Evolutionary conservation across 37 sponge, comb jelly and placozoan species (phyloP).

Genomic region (Beroe forskalii): DNA sequence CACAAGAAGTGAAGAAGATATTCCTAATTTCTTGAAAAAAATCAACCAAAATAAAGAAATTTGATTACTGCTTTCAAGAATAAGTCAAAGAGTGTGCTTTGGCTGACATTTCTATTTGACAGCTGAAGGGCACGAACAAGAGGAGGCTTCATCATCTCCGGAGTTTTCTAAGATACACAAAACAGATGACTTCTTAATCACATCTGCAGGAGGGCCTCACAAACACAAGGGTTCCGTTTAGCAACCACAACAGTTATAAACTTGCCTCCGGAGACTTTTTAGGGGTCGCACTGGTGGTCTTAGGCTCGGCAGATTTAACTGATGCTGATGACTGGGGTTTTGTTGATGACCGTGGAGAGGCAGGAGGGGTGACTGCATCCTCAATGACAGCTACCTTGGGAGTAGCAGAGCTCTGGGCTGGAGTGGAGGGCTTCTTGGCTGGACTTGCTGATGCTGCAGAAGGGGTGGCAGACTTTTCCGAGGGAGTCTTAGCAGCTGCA

Average conservation of each 20-base stretch:
- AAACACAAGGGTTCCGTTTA: neutral
- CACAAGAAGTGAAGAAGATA: too few species aligned
- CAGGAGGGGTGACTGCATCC: neutral
- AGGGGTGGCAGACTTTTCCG: neutral
- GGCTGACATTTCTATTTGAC: neutral
- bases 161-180: neutral
- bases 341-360: neutral
- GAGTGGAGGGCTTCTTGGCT: neutral
- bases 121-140: neutral
- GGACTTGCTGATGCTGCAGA: neutral
- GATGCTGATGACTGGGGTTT: neutral
- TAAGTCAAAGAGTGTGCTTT: neutral
- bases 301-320: neutral
- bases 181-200: too few species aligned
- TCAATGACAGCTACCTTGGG: neutral
- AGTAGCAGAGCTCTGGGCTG: neutral
- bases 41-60: neutral
- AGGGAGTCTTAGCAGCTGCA: neutral
- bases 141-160: neutral
- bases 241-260: neutral
- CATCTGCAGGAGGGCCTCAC: neutral
- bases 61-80: neutral
- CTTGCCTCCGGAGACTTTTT: neutral
- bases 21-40: too few species aligned
- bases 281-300: neutral